phyloP scores from a whole-genome alignment of 2,888 invertebrate species.

The Caenorhabditis becei region DNA sequence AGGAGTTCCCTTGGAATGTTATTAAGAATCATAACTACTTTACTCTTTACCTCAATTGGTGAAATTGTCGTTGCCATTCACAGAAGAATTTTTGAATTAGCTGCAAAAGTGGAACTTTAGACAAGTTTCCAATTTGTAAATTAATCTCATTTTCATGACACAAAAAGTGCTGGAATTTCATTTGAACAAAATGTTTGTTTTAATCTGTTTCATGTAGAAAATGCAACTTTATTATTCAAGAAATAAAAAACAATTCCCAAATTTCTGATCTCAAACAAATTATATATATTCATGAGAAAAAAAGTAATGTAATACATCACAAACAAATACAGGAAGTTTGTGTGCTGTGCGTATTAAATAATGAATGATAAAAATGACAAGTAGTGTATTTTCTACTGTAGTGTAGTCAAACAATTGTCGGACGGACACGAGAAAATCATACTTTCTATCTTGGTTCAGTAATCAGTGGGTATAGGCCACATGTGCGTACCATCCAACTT shows the following conservation, averaged over 20 bases:
- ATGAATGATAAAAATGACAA: neutral
- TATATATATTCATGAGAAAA: neutral
- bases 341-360: neutral
- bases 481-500: conserved; percentile 52
- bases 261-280: too few species aligned
- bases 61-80: conserved; percentile 48
- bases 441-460: neutral
- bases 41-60: conserved; percentile 34
- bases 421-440: conserved; percentile 28
- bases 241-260: too few species aligned
- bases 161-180: too few species aligned
- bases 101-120: too few species aligned
- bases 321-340: too few species aligned
- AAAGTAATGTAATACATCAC: neutral
- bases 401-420: conserved; percentile 41
- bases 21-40: neutral
- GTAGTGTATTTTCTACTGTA: neutral
- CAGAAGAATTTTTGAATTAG: neutral
- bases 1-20: conserved; percentile 49
- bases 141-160: too few species aligned
- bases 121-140: too few species aligned
- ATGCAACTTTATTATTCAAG: too few species aligned
- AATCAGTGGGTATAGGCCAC: conserved; percentile 30
- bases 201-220: too few species aligned
- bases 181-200: too few species aligned